These are phyloP conservation scores for Dynastes maya DNA, from an alignment of 2,888 invertebrate species.

Conservation along the genomic window DNA sequence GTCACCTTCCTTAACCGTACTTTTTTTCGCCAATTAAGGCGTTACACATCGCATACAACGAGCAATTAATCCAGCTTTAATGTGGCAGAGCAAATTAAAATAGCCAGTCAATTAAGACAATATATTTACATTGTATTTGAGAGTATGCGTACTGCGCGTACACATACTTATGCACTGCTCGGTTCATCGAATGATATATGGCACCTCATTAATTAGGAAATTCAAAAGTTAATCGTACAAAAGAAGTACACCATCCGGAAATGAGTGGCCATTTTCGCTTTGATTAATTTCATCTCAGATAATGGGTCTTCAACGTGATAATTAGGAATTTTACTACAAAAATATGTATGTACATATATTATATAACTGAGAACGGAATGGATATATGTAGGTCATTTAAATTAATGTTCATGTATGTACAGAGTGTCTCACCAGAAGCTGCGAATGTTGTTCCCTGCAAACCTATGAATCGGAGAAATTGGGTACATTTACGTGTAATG, in stretches of 20 bases:
- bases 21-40: conserved; percentile 33
- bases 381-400: no score
- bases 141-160: not conserved
- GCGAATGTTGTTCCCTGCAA: no score
- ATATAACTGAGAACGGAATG: no score
- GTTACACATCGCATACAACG: conserved; percentile 16
- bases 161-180: not conserved
- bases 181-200: conserved; percentile 25
- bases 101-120: conserved; percentile 37
- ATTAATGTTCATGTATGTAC: no score
- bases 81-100: conserved; percentile 34
- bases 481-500: no score
- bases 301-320: no score
- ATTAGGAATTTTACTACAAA: no score
- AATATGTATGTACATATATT: no score
- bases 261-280: not conserved
- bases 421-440: no score
- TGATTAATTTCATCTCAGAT: not conserved
- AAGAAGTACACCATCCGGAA: not conserved
- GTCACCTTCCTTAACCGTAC: conserved; percentile 13
- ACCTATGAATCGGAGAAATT: no score
- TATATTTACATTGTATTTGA: conserved; percentile 25
- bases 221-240: conserved; percentile 4
- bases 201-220: conserved; percentile 3
- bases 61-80: conserved; percentile 27